phyloP scores from a whole-genome alignment of 1,140 invertebrate genomes.

The Dufourea novaeangliae region DNA sequence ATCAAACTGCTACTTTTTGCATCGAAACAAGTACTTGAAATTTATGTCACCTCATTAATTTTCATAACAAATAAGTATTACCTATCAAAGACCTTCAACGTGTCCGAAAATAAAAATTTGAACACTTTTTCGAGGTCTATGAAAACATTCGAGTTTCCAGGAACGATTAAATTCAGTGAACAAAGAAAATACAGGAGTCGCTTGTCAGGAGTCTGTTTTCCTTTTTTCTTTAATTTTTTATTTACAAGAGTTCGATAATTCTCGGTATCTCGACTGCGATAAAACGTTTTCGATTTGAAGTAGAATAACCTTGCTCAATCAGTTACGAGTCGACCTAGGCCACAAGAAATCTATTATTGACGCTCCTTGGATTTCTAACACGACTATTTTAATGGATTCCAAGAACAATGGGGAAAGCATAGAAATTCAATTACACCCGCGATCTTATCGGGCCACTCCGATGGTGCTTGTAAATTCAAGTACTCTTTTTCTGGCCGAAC shows the following conservation, averaged over 20 bases:
- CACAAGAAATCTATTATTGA: constrained; percentile 10
- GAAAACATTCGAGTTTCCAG: neutral
- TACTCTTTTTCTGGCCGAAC: neutral
- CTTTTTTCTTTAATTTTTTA: neutral
- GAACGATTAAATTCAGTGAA: neutral
- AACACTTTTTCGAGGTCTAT: neutral
- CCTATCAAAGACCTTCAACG: neutral
- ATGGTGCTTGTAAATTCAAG: neutral
- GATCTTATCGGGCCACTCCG: neutral
- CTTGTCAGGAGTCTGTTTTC: neutral
- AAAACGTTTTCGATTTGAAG: constrained; percentile 9
- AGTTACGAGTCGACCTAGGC: neutral
- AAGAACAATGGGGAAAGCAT: constrained; percentile 14
- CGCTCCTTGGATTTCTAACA: neutral
- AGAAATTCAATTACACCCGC: neutral
- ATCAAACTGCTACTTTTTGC: neutral
- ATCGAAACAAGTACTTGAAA: no score
- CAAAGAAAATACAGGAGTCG: neutral
- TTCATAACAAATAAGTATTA: neutral
- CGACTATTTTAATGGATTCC: constrained; percentile 6
- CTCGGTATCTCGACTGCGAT: no score
- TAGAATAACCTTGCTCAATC: neutral
- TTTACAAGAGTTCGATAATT: neutral
- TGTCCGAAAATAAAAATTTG: neutral
- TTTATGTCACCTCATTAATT: neutral